Evolutionary conservation across 2,113 vertebrate species (phyloP), one percentile per base, ranked within the genome.

Genomic region (Pandion haliaetus): DNA sequence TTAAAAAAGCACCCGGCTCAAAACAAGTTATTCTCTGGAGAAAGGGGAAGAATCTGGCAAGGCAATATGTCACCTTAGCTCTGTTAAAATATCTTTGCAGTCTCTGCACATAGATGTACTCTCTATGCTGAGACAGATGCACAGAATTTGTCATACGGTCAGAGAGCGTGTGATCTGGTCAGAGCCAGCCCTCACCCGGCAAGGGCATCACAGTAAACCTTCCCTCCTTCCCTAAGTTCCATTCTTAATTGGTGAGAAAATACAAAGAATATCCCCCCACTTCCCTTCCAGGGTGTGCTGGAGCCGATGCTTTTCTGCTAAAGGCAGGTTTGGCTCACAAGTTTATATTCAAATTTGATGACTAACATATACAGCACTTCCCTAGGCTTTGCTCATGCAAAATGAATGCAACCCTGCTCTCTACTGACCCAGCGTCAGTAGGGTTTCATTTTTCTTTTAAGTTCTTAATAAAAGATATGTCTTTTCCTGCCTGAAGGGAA

Each of bases 301-400:
- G 36, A 95, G 77, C 81, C 84, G 65, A 74, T 76, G 73, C 18
- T 52, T 91, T 95, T 95, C 62, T 82, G 57, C 84, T 87, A 69
- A 79, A 88, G 80, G 79, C 83, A 67, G 38, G 34, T 62, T 93
- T 91, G 83, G 62, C 80, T 89, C 81, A 28, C 49, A 76, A 91
- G 66, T 89, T 95, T 78, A 82, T 86, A 73, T 96, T 90, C 92
- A 92, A 96, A 91, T 91, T 52, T 94, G 91, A 89, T 95, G 81
- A 94, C 88, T 95, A 96, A 87, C 45, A 72, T 92, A 76, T 40
- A 79, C 28, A 95, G 58, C n/a, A n/a, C 25, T 95, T 86, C 94
- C 93, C 76, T 80, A 86, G 84, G 91, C 62, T 95, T 82, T 73
- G 58, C 81, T 90, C 78, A 90, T 93, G 58, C 42, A 91, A 85